Conservation (phyloP, 1,140 invertebrate genomes). For the Contarinia nasturtii region DNA sequence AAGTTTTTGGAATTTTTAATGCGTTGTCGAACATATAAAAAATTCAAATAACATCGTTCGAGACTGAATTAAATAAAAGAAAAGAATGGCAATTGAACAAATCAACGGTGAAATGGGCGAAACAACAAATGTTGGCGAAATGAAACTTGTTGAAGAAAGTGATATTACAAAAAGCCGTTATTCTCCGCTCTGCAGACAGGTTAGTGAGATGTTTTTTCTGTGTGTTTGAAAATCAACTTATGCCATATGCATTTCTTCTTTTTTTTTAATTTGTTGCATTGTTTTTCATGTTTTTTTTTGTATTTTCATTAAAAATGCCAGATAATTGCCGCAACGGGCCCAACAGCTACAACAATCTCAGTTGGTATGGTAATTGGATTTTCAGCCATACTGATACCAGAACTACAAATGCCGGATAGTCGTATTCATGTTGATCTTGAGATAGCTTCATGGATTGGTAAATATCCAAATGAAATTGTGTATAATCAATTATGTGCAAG, state of each 20-base stretch:
- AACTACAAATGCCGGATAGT: conserved; percentile 25
- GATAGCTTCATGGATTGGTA: conserved; percentile 40
- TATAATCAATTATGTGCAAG: background rate
- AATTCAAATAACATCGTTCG: too few relatives aligned
- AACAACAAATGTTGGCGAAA: too few relatives aligned
- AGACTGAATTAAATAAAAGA: too few relatives aligned
- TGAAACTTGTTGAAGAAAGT: too few relatives aligned
- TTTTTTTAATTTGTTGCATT: background rate
- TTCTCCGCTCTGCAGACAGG: too few relatives aligned
- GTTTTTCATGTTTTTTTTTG: conserved; percentile 6
- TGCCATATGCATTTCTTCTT: background rate
- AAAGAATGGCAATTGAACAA: too few relatives aligned
- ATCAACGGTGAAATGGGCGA: too few relatives aligned
- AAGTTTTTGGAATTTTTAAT: too few relatives aligned
- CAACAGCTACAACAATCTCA: conserved; percentile 30
- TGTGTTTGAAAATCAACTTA: too few relatives aligned
- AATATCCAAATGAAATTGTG: conserved; percentile 1
- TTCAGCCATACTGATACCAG: conserved; percentile 39
- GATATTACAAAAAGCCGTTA: too few relatives aligned
- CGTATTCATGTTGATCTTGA: conserved; percentile 25
- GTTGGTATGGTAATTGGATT: conserved; percentile 37
- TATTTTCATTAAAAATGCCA: conserved; percentile 13
- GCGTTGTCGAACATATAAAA: too few relatives aligned
- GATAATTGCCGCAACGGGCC: conserved; percentile 28
- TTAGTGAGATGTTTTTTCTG: too few relatives aligned